Conservation (phyloP, 2,888 invertebrate genomes). For the Philereme vetulata region DNA sequence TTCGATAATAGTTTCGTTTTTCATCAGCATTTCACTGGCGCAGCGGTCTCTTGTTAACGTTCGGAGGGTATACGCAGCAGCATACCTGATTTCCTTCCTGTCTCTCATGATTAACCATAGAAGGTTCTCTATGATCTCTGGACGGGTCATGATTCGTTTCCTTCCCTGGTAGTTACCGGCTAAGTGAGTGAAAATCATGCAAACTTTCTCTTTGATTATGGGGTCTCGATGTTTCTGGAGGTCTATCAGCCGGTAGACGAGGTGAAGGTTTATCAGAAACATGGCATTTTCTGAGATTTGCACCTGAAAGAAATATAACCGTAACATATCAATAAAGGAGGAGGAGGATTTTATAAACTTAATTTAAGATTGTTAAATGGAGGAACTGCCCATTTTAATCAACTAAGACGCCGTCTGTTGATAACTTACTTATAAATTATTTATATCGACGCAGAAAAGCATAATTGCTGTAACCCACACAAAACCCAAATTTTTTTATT, state of each 20-base stretch:
- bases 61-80: conserved; percentile 63
- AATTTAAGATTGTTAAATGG: too few species aligned
- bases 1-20: conserved; percentile 57
- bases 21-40: conserved; percentile 53
- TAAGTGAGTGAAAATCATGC: conserved; percentile 60
- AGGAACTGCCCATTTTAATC: too few species aligned
- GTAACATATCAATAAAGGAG: too few species aligned
- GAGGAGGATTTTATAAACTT: too few species aligned
- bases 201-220: conserved; percentile 67
- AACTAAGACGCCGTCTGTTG: too few species aligned
- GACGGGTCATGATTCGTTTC: conserved; percentile 56
- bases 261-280: conserved; percentile 61
- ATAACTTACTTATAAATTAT: too few species aligned
- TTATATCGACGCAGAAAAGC: too few species aligned
- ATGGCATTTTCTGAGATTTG: conserved; percentile 69
- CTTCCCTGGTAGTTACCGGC: conserved; percentile 63
- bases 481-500: too few species aligned
- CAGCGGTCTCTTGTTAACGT: conserved; percentile 61
- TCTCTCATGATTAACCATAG: conserved; percentile 63
- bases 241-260: conserved; percentile 67
- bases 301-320: conserved; percentile 49
- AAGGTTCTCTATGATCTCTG: conserved; percentile 58
- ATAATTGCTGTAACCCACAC: too few species aligned
- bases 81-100: conserved; percentile 68
- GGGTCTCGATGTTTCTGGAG: conserved; percentile 62